Evolutionary conservation across 2,797 vertebrate genomes (phyloP), one percentile per base, ranked within the genome.

Genomic region (Heliangelus exortis): DNA sequence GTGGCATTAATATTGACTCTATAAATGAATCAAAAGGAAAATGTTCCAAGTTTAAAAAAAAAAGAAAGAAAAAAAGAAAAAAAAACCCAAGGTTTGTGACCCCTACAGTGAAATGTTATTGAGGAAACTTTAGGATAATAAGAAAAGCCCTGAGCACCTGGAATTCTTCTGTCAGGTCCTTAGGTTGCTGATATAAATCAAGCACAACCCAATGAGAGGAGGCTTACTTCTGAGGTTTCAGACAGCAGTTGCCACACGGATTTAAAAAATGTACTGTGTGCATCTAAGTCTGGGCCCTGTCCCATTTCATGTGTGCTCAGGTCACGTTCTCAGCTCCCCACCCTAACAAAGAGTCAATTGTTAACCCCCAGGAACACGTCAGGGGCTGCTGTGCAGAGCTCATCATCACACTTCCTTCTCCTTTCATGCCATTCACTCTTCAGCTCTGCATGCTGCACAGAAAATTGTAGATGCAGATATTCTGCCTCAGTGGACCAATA

Each of bases 281-380:
- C 26, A 31, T 41, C 33, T n/a, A 34, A 33, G 34, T 73, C 22
- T 72, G 33, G 19, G 22, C 28, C 34, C 34, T 51, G 33, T 67
- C 33, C 43, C 50, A 33, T 47, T 71, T 90, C 14, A 7, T 18
- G 16, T 1, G 2, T 29, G 22, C 22, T 69, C 48, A 80, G 61
- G 34, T 85, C 61, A 59, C 6, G 11, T 10, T 50, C 16, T 22
- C 57, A 80, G 63, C 45, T 73, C 14, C 11, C 4, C 9, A 34
- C 2, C 13, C 23, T 36, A 25, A 80, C n/a, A 76, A 57, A 62
- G 25, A 53, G 8, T 34, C 10, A 7, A 4, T 25, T 39, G 55
- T 59, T 47, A 73, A 73, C 22, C 10, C 41, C 41, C 4, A 2
- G 0, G 2, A 43, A 41, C 43, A 61, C 0, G 0, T 48, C 54